Conservation (phyloP, 2,888 invertebrate species). For the Spialia ferax region DNA sequence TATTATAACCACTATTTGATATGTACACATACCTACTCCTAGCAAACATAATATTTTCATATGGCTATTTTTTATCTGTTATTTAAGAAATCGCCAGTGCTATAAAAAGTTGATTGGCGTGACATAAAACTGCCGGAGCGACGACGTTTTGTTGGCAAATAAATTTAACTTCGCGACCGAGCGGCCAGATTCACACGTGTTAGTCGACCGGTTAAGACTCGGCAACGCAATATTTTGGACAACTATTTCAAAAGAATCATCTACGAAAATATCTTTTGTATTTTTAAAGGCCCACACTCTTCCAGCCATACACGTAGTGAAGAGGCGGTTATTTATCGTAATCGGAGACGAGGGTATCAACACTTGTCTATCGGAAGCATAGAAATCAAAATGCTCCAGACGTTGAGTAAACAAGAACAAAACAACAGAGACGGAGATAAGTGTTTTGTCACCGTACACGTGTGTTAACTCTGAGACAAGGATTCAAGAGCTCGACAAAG, state of each 20-base stretch:
- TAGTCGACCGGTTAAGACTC: conserved; percentile 55
- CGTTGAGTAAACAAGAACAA: conserved; percentile 41
- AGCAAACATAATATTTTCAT: conserved; percentile 5
- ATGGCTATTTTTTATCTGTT: conserved; percentile 32
- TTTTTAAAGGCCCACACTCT: conserved; percentile 24
- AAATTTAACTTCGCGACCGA: conserved; percentile 50
- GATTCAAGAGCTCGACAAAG: conserved; percentile 54
- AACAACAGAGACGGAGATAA: conserved; percentile 65
- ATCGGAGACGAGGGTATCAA: conserved; percentile 14
- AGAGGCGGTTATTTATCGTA: conserved; percentile 27
- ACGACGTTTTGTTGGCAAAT: conserved; percentile 60
- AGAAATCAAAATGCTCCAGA: conserved; percentile 13
- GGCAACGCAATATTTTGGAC: conserved; percentile 54
- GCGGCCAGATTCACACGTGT: conserved; percentile 54
- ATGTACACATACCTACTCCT: neutral
- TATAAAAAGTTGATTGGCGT: conserved; percentile 46
- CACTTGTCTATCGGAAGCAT: conserved; percentile 29
- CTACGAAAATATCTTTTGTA: conserved; percentile 52
- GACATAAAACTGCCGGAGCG: conserved; percentile 53
- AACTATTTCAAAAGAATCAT: conserved; percentile 50
- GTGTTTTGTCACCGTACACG: conserved; percentile 68
- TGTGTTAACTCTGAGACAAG: conserved; percentile 64
- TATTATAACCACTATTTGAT: neutral
- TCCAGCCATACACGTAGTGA: conserved; percentile 7
- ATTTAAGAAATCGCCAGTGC: conserved; percentile 43